Conservation (phyloP, 2,113 vertebrate species). For the Phainopepla nitens region DNA sequence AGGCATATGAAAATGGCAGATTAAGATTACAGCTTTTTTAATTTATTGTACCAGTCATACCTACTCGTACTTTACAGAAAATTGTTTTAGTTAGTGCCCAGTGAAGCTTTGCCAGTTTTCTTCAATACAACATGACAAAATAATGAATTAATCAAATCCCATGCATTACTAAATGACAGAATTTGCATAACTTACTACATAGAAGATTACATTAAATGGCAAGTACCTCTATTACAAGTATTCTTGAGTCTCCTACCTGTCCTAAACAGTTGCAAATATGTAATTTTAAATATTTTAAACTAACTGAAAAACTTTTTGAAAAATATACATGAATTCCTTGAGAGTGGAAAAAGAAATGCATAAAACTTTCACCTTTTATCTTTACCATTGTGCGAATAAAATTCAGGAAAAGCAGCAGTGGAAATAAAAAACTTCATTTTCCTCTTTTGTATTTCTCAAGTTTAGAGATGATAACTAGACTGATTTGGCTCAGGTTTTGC, state of each 20-base stretch:
- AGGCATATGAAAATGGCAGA: neutral
- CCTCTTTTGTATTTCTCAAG: neutral
- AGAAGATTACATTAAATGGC: neutral
- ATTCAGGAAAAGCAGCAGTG: neutral
- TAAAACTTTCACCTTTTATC: neutral
- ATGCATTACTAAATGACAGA: neutral
- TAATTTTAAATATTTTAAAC: neutral
- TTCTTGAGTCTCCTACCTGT: neutral
- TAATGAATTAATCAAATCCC: neutral
- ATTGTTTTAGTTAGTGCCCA: neutral
- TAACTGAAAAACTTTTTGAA: neutral
- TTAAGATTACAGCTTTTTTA: neutral
- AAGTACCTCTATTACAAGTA: neutral
- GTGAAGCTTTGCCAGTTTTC: neutral
- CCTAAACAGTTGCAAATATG: neutral
- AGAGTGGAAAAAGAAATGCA: neutral
- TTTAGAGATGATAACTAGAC: neutral
- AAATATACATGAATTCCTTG: neutral
- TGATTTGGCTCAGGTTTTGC: neutral
- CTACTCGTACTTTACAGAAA: neutral
- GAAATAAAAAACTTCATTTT: neutral
- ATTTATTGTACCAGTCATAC: neutral
- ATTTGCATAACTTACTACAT: neutral
- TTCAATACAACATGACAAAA: neutral
- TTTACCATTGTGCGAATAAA: neutral